Percentiles rank a stretch among this genome's conserved stretches.
phyloP scores from a whole-genome alignment of 2,113 vertebrate genomes.

The Anser cygnoides region DNA sequence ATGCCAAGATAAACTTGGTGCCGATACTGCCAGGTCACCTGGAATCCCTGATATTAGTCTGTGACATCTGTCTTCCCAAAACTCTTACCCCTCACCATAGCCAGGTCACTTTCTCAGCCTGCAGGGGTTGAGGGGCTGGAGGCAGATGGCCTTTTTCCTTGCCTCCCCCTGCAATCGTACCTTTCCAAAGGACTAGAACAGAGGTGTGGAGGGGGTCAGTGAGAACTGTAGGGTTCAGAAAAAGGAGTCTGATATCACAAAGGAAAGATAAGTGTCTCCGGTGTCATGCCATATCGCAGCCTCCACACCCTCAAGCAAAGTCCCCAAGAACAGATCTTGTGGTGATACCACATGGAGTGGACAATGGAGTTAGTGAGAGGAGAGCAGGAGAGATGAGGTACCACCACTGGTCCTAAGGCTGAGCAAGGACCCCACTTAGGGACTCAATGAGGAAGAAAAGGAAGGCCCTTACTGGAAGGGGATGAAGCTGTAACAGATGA shows the following conservation, averaged over 20 bases:
- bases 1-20: not conserved
- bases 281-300: not conserved
- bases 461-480: not conserved
- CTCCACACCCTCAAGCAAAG: not conserved
- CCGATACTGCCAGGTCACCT: not conserved
- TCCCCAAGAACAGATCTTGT: accelerated
- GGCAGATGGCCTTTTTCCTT: not conserved
- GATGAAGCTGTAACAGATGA: not conserved
- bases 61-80: not conserved
- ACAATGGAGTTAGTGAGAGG: not conserved
- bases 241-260: not conserved
- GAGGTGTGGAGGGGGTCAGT: not conserved
- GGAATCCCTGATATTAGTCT: not conserved
- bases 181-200: not conserved
- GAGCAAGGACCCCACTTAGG: not conserved
- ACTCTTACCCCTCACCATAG: not conserved
- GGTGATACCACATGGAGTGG: accelerated
- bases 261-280: not conserved
- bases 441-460: not conserved
- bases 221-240: not conserved
- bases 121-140: accelerated
- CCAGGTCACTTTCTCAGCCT: not conserved
- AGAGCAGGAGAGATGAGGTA: not conserved
- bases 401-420: not conserved
- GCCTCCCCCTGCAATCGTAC: not conserved